Conservation (phyloP, 30 jellyfish, hydroid and myxozoan species). For the Sanderia malayensis region DNA sequence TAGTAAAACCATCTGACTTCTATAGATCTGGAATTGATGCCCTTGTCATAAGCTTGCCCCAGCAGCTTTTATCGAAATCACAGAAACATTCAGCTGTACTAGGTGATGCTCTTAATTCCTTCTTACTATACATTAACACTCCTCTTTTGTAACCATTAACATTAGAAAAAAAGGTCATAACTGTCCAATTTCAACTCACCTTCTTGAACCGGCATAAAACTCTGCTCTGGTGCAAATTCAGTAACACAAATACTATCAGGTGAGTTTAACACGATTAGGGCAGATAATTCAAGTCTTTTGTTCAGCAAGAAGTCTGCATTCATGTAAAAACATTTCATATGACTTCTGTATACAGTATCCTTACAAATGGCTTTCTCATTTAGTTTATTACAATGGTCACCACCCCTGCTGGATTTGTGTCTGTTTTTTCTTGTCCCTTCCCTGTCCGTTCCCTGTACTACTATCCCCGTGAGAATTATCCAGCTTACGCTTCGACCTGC, state of each 20-base stretch:
- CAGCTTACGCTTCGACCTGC: no score
- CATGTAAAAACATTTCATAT: no score
- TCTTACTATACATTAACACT: conserved; percentile 21
- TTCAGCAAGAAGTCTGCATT: no score
- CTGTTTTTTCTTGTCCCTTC: no score
- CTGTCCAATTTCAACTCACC: conserved; percentile 25
- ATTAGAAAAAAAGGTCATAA: no score
- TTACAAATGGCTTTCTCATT: conserved; percentile 4
- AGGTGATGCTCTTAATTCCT: conserved; percentile 14
- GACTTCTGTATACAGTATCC: no score
- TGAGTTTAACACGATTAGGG: background rate
- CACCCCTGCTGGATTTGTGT: background rate
- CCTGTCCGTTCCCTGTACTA: no score
- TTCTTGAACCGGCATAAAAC: conserved; percentile 13
- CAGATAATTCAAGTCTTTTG: no score
- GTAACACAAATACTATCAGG: conserved; percentile 19
- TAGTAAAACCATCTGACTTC: no score
- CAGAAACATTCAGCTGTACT: conserved; percentile 15
- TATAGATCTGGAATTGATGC: no score
- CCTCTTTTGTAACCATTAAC: conserved; percentile 2
- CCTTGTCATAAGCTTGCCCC: conserved; percentile 9
- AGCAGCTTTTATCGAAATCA: conserved; percentile 15
- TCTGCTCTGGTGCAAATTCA: conserved; percentile 16
- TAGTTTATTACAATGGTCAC: conserved; percentile 12
- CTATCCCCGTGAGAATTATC: no score